These are phyloP conservation scores for Dasyprocta punctata DNA, from an alignment of 2,113 vertebrate genomes.

Conservation along the genomic window DNA sequence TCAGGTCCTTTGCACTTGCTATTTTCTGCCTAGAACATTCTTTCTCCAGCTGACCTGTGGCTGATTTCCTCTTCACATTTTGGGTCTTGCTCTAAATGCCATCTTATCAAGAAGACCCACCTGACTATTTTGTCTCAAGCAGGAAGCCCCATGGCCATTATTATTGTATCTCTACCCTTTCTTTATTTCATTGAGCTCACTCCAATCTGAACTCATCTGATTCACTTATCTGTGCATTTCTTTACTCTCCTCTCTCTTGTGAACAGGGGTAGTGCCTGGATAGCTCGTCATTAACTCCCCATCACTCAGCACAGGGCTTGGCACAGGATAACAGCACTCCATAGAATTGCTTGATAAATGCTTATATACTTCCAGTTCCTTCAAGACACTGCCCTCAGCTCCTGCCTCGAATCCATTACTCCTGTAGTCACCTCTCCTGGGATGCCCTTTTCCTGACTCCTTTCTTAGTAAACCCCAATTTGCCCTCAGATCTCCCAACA, in stretches of 20 bases:
- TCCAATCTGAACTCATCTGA: not conserved
- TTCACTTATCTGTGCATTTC: not conserved
- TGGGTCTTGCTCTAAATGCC: not conserved
- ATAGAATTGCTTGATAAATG: constrained; percentile 14
- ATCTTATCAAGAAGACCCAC: not conserved
- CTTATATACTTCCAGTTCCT: constrained; percentile 16
- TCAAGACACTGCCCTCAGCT: not conserved
- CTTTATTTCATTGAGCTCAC: not conserved
- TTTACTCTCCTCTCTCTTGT: not conserved
- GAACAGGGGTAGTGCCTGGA: not conserved
- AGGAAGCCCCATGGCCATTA: not conserved
- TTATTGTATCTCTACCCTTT: not conserved
- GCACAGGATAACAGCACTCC: not conserved
- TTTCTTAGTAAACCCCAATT: constrained; percentile 3
- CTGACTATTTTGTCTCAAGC: not conserved
- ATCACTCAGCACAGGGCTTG: not conserved
- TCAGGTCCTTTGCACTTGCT: constrained; percentile 21
- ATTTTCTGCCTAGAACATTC: not conserved
- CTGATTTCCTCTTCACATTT: not conserved
- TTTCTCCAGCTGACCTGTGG: not conserved
- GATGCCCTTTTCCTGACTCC: not conserved
- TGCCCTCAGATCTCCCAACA: not conserved
- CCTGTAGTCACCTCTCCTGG: not conserved
- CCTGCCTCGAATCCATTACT: not conserved
- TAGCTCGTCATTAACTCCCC: not conserved